Evolutionary conservation across 1,140 invertebrate genomes (phyloP), one percentile per base, ranked within the genome.

Genomic region (Tetramorium parvispinum): DNA sequence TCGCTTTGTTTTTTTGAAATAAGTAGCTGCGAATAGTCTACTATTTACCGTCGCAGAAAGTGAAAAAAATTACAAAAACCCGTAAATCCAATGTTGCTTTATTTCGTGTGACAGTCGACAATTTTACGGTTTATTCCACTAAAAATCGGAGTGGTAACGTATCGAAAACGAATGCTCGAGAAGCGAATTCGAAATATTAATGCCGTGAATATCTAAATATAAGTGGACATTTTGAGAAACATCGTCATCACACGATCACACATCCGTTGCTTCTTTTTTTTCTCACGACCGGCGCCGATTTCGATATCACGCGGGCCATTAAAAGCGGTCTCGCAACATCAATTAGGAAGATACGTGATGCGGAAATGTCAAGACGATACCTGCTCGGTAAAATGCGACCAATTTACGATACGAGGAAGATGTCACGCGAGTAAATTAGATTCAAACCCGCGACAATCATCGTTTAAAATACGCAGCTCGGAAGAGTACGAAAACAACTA

Each of bases 191-290:
- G 49, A 24, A 32, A 68, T 81, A 81, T 81, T 70, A 70, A 81
- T 70, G 37, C 21, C 32, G 49, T n/a, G 63, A 43, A 32, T 55
- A 70, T 81, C 78, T 81, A 81, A 81, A 81, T 81, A 81, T 81
- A 81, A 70, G 10, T n/a, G 32, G 32, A 81, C 46, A 10, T 37
- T 81, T 70, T 57, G 63, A 81, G 78, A 70, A 81, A 81, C 21
- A 46, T 81, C 18, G 24, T 21, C 57, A 46, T 61, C 77, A 32
- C 32, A 32, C 49, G 78, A 70, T 81, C 53, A 81, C 51, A 24
- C 43, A 70, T 70, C 40, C 32, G 7, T 79, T 37, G 8, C 32
- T 53, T 57, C 32, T 81, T 13, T 55, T 61, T 53, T 43, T 81
- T 16, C 10, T 61, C 5, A 16, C 32, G 37, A 16, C 46, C 27